Evolutionary conservation across 2,888 invertebrate genomes (phyloP).

Genomic region (Ectemnius lituratus): DNA sequence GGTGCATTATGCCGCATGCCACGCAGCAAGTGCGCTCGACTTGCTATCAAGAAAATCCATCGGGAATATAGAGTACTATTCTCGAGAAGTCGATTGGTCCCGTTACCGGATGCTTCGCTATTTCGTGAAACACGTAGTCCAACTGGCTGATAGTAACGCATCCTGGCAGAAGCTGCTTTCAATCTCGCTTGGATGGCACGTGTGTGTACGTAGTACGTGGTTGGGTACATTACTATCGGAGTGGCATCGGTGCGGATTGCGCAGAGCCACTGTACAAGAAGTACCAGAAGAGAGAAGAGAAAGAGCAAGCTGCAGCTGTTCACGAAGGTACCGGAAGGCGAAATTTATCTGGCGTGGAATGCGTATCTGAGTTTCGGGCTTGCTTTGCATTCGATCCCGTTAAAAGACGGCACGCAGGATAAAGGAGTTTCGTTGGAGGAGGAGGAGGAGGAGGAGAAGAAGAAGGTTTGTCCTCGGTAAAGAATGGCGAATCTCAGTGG

Average conservation of each 20-base stretch:
- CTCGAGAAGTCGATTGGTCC: conserved; percentile 12
- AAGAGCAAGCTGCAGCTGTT: not conserved
- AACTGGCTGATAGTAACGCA: not conserved
- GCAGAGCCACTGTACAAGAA: too few species aligned
- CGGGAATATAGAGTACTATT: conserved; percentile 29
- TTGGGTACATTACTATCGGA: too few species aligned
- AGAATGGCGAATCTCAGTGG: not conserved
- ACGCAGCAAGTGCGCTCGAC: conserved; percentile 22
- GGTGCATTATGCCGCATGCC: conserved; percentile 29
- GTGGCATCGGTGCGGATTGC: too few species aligned
- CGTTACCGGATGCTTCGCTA: conserved; percentile 49
- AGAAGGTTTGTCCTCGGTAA: not conserved
- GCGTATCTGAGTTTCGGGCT: conserved; percentile 1
- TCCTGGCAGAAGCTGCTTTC: not conserved
- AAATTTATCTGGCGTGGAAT: conserved; percentile 32
- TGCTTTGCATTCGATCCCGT: conserved; percentile 59
- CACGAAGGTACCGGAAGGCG: conserved; percentile 6
- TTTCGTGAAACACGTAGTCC: conserved; percentile 32
- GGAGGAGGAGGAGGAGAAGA: not conserved
- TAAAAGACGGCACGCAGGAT: conserved; percentile 44
- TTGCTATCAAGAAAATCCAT: conserved; percentile 50
- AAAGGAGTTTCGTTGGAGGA: not conserved
- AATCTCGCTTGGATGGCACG: too few species aligned
- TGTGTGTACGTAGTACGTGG: too few species aligned
- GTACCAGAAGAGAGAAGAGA: not conserved